Percentiles rank a stretch among this genome's conserved stretches.
phyloP scores from a whole-genome alignment of 2,797 vertebrate species.

The Peromyscus aztecus region DNA sequence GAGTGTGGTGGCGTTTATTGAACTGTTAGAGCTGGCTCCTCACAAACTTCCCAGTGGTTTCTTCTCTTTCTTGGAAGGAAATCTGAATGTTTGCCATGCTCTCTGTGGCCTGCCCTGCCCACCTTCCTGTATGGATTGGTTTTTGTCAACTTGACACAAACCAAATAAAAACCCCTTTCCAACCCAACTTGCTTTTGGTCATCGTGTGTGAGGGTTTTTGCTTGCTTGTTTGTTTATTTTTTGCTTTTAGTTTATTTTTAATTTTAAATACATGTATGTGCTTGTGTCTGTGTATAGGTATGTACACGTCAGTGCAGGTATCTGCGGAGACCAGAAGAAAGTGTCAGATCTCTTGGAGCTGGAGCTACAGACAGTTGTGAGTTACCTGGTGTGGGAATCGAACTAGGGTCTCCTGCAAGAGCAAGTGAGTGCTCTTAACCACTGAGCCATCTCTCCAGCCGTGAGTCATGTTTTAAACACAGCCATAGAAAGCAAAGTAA shows the following conservation, averaged over 20 bases:
- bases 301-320: not conserved
- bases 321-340: not conserved
- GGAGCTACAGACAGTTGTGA: not conserved
- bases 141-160: not conserved
- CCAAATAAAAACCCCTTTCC: not conserved
- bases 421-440: not conserved
- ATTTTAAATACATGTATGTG: not conserved
- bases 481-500: not conserved
- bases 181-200: not conserved
- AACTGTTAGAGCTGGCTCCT: not conserved
- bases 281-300: not conserved
- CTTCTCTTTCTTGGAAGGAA: not conserved
- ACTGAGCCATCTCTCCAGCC: not conserved
- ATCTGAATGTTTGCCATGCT: not conserved
- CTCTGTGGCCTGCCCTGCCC: not conserved
- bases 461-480: not conserved
- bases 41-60: not conserved
- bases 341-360: not conserved
- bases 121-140: not conserved
- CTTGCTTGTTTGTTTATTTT: not conserved
- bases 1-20: not conserved
- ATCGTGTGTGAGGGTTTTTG: too few relatives aligned
- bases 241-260: not conserved
- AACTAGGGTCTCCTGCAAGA: not conserved
- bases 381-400: not conserved